Evolutionary conservation across 2,113 vertebrate species (phyloP).

Genomic region (Cyrtonyx montezumae): DNA sequence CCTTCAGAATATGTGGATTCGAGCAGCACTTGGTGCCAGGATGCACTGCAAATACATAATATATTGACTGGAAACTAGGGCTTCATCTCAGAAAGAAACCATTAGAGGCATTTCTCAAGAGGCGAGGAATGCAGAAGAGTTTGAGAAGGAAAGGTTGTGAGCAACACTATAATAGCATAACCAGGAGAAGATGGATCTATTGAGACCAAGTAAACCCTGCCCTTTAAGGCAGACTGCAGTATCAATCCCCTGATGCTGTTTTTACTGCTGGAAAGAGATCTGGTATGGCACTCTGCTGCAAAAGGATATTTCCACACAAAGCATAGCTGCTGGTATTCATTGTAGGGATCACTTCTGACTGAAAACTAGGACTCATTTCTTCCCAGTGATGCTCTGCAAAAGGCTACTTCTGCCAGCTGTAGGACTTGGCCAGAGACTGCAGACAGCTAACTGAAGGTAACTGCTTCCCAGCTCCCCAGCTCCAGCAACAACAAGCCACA

Average conservation of each 20-base stretch:
- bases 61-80: conserved; percentile 42
- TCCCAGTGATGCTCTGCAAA: background rate
- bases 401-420: background rate
- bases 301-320: background rate
- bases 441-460: background rate
- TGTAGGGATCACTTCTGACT: background rate
- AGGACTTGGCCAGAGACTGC: background rate
- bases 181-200: background rate
- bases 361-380: background rate
- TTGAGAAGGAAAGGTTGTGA: background rate
- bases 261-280: background rate
- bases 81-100: background rate
- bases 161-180: background rate
- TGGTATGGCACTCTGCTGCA: background rate
- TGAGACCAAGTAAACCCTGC: background rate
- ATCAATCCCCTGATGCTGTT: background rate
- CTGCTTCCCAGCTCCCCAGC: background rate
- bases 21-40: conserved; percentile 31
- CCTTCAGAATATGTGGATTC: background rate
- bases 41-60: conserved; percentile 16
- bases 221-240: background rate
- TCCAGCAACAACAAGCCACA: background rate
- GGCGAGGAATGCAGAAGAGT: background rate
- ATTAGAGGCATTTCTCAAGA: background rate
- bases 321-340: background rate